phyloP scores from a whole-genome alignment of 2,797 vertebrate species.

The Sorex maritimensis region DNA sequence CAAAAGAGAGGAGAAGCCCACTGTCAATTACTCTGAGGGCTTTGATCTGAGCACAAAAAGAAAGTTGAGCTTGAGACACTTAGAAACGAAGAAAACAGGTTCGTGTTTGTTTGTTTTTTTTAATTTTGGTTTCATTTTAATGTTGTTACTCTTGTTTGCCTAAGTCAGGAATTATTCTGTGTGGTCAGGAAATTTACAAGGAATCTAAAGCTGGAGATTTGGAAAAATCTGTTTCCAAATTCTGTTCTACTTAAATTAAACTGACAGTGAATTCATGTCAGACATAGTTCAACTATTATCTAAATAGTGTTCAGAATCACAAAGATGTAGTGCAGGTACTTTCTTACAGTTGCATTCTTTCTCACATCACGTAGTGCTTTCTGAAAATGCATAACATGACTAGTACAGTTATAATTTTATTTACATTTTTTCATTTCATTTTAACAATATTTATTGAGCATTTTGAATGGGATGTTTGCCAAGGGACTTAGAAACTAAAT shows the following conservation, averaged over 20 bases:
- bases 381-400: constrained; percentile 76
- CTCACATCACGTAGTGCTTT: constrained; percentile 78
- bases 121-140: too few relatives aligned
- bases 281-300: not conserved
- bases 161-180: not conserved
- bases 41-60: not conserved
- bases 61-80: not conserved
- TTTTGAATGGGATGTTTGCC: constrained; percentile 78
- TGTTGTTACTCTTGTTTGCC: too few relatives aligned
- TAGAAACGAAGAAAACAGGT: not conserved
- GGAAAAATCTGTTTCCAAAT: not conserved
- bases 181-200: not conserved
- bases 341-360: constrained; percentile 71
- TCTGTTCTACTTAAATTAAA: not conserved
- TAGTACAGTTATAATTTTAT: constrained; percentile 75
- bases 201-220: not conserved
- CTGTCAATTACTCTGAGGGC: not conserved
- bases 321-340: constrained; percentile 31
- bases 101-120: too few relatives aligned
- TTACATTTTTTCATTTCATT: constrained; percentile 77
- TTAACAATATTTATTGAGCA: constrained; percentile 84
- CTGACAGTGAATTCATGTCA: not conserved
- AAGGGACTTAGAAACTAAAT: constrained; percentile 81
- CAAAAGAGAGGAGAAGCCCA: not conserved
- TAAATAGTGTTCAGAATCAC: constrained; percentile 25